Evolutionary conservation across 2,797 vertebrate genomes (phyloP).

Genomic region (Muscicapa comitata): DNA sequence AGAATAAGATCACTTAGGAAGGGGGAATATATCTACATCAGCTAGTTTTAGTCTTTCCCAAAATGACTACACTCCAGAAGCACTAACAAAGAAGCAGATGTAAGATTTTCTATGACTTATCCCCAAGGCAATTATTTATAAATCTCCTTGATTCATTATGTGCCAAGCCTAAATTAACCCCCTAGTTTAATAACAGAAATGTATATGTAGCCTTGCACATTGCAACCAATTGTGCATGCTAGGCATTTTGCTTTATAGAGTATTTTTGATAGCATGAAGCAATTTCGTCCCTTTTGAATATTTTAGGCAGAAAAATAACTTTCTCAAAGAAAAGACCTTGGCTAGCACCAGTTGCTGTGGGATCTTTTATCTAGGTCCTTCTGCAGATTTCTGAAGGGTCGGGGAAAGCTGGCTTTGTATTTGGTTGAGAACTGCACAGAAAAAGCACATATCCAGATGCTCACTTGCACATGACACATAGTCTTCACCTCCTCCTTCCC

Average conservation of each 20-base stretch:
- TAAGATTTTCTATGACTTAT: slow-evolving; percentile 53
- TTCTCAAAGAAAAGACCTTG: not conserved
- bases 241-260: slow-evolving; percentile 18
- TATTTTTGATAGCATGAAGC: not conserved
- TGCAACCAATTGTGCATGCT: not conserved
- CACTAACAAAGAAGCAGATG: slow-evolving; percentile 60
- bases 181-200: slow-evolving; percentile 17
- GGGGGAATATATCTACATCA: not conserved
- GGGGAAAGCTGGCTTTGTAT: not conserved
- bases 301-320: not conserved
- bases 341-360: not conserved
- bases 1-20: not conserved
- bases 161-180: slow-evolving; percentile 49
- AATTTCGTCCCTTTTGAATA: not conserved
- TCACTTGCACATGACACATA: accelerated
- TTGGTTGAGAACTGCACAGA: not conserved
- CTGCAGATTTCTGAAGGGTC: not conserved
- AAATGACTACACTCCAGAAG: slow-evolving; percentile 50
- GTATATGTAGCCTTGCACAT: not conserved
- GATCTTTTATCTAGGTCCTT: not conserved
- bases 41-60: slow-evolving; percentile 34
- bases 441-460: not conserved
- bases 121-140: slow-evolving; percentile 51
- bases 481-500: not conserved
- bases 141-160: slow-evolving; percentile 11